A percentile compares a stretch with the other conserved stretches of the same genome.
Conservation (phyloP, 2,797 vertebrate species). For the Phalanger gymnotis region DNA sequence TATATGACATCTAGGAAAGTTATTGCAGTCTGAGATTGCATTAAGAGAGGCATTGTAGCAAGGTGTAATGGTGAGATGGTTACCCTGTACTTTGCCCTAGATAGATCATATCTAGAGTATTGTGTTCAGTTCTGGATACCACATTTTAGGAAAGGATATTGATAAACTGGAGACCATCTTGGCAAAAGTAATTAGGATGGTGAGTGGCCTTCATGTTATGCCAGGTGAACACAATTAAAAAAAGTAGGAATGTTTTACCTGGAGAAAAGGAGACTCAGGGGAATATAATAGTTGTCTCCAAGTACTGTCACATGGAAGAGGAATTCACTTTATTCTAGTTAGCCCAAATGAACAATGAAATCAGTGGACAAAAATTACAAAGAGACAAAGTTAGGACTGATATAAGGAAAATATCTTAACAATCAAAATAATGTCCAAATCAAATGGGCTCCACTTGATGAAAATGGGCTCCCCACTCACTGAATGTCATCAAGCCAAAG, state of each 20-base stretch:
- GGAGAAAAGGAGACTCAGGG: background rate
- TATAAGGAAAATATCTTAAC: too few relatives aligned
- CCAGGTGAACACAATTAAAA: background rate
- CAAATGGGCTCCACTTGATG: background rate
- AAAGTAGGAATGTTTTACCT: background rate
- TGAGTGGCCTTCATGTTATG: background rate
- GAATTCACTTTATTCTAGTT: background rate
- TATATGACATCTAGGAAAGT: background rate
- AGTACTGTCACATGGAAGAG: background rate
- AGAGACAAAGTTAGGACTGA: too few relatives aligned
- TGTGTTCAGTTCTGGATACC: background rate
- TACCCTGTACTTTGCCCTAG: background rate
- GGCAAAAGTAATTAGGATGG: background rate
- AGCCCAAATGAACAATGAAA: background rate
- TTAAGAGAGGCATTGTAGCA: background rate
- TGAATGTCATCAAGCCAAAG: background rate
- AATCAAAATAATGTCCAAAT: too few relatives aligned
- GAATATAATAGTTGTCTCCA: background rate
- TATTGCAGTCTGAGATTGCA: background rate
- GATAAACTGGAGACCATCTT: background rate
- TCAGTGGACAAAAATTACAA: too few relatives aligned
- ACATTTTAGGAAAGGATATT: background rate
- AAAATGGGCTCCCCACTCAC: background rate
- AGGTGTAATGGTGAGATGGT: background rate
- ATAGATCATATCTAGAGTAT: background rate